A percentile compares a stretch with the other conserved stretches of the same genome.
These are phyloP conservation scores for Stylophora pistillata DNA, from an alignment of 64 coral and sea anemone species.

Conservation along the genomic window DNA sequence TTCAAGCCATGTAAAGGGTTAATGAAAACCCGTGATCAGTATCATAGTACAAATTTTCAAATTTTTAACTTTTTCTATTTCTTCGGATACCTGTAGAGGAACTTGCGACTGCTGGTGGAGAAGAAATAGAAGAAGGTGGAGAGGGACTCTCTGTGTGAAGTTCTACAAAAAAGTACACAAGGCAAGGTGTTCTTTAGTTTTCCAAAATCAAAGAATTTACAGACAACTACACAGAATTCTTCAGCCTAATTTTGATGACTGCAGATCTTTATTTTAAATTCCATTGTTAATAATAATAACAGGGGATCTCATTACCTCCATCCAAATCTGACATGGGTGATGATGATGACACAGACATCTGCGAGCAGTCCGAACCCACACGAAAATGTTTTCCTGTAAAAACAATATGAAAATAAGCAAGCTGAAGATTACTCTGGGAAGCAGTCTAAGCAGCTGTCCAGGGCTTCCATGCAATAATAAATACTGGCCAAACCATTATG, in stretches of 20 bases:
- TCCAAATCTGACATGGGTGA: constrained; percentile 16
- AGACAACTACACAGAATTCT: too few species aligned
- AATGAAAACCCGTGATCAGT: too few species aligned
- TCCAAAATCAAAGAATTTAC: too few species aligned
- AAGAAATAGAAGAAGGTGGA: neutral
- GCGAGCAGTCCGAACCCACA: neutral
- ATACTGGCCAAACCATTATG: too few species aligned
- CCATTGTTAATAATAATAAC: too few species aligned
- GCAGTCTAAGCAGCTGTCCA: too few species aligned
- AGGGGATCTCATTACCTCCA: neutral
- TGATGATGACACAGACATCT: neutral
- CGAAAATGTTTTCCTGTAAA: neutral
- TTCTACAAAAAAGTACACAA: neutral
- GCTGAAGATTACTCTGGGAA: neutral
- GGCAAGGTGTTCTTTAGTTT: neutral
- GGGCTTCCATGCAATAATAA: too few species aligned
- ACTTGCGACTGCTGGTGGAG: neutral
- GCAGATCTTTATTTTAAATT: too few species aligned
- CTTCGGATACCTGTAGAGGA: neutral
- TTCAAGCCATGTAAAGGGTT: too few species aligned
- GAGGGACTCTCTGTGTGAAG: constrained; percentile 5
- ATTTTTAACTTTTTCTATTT: neutral
- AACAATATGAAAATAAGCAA: neutral
- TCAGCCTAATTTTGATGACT: too few species aligned
- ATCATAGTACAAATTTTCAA: too few species aligned